Conservation (phyloP, 2,797 vertebrate species). For the Margarornis squamiger region DNA sequence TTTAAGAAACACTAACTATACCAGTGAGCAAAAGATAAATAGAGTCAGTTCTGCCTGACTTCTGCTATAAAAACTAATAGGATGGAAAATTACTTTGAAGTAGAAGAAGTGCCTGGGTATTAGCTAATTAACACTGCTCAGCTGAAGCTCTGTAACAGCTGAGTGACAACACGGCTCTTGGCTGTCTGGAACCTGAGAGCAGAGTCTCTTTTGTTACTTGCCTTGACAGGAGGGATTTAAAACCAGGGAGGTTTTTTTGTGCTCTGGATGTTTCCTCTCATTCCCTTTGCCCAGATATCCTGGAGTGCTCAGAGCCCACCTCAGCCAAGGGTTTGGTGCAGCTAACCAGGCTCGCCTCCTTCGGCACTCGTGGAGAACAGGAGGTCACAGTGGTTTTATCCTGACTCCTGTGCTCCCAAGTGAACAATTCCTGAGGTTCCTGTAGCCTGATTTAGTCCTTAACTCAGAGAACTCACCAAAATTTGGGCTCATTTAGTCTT, state of each 20-base stretch:
- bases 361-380: rapidly evolving
- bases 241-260: not conserved
- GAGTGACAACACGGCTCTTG: slow-evolving; percentile 26
- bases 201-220: not conserved
- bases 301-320: not conserved
- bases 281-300: not conserved
- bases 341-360: not conserved
- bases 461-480: not conserved
- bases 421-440: not conserved
- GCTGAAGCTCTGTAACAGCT: slow-evolving; percentile 45
- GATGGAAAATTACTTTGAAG: slow-evolving; percentile 71
- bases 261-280: not conserved
- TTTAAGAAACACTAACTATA: slow-evolving; percentile 24
- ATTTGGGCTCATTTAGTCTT: not conserved
- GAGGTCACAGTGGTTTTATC: not conserved
- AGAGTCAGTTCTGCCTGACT: slow-evolving; percentile 48
- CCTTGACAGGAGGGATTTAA: not conserved
- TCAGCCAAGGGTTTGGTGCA: not conserved
- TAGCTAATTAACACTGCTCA: slow-evolving; percentile 54
- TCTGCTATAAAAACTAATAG: slow-evolving; percentile 70
- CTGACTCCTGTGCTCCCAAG: not conserved
- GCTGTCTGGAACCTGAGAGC: slow-evolving; percentile 10
- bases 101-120: slow-evolving; percentile 30
- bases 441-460: not conserved
- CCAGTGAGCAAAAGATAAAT: slow-evolving; percentile 37